Base-by-base conservation (phyloP, 2,888 invertebrate genomes). In the Leptinotarsa peninsularis region DNA sequence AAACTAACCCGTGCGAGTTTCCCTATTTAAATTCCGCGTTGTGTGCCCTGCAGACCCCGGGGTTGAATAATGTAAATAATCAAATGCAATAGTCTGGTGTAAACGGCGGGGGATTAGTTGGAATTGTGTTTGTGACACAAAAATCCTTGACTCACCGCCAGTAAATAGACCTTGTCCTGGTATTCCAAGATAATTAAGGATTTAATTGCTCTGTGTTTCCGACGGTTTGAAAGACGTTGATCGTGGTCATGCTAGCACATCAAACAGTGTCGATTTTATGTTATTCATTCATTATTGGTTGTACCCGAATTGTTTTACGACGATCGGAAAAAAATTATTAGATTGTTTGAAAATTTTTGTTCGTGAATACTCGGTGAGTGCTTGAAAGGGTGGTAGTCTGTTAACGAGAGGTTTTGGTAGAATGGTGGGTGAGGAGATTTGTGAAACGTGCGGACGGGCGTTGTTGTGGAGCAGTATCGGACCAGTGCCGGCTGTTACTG, bases 61-160 rank as follows among this genome's bases (percentile, higher is more conserved):
- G 58, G 13, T 58, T 58, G 58, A 23, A 23, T 58, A 23, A 58
- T 58, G 58, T 58, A 58, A 58, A 58, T 58, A 58, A 58, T 58
- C 21, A 23, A 58, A 58, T 58, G 21, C 58, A 23, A 23, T 23
- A 58, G 58, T 58, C 58, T 58, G 23, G 23, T 4, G 4, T 58
- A 58, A 58, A 58, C 58, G 23, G 27, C 23, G 23, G 13, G 14
- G 58, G 15, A 58, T 58, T 58, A 15, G 58, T 10, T 14, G 58
- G 58, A 58, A 58, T 66, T 67, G 67, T 67, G 21, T 50, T 67
- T 17, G 50, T 18, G 49, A 67, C 58, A 58, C 49, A 67, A 67
- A 23, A 67, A 67, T 50, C 50, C 43, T 49, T 15, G 49, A 67
- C 50, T 49, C 23, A 23, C 43, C 21, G 43, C 15, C 23, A 50